Evolutionary conservation across 2,888 invertebrate species (phyloP).

Genomic region (Cantharis nigra): DNA sequence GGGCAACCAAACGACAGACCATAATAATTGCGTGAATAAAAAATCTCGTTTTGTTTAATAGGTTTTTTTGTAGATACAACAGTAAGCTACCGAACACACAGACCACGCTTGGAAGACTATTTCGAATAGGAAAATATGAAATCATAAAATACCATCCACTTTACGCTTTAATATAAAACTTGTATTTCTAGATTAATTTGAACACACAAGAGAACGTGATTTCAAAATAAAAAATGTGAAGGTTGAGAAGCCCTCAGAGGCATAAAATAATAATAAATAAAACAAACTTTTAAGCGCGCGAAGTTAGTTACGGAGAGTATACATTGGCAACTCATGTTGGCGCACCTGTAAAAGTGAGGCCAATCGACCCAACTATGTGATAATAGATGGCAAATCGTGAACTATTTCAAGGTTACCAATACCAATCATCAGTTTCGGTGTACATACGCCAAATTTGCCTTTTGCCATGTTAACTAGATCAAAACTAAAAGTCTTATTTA

Average conservation of each 20-base stretch:
- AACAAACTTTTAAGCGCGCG: neutral
- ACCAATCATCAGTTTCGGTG: neutral
- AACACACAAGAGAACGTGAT: neutral
- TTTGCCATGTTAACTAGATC: neutral
- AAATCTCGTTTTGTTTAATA: neutral
- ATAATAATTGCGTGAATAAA: too few species aligned
- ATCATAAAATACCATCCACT: neutral
- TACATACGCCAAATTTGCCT: neutral
- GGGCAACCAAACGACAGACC: too few species aligned
- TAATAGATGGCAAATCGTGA: neutral
- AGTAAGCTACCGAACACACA: neutral
- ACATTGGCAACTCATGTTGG: neutral
- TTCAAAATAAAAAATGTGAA: constrained; percentile 3
- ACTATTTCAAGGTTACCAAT: constrained; percentile 1
- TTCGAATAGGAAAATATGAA: neutral
- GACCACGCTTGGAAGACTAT: neutral
- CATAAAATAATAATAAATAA: constrained; percentile 1
- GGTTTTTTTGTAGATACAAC: neutral
- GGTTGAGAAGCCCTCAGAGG: constrained; percentile 7
- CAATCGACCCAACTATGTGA: neutral
- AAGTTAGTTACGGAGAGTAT: neutral
- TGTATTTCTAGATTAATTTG: neutral
- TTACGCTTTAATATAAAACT: neutral
- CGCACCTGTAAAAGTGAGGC: neutral
- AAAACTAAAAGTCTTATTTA: neutral